Evolutionary conservation across 2,113 vertebrate species (phyloP).

Genomic region (Dicaeum eximium): DNA sequence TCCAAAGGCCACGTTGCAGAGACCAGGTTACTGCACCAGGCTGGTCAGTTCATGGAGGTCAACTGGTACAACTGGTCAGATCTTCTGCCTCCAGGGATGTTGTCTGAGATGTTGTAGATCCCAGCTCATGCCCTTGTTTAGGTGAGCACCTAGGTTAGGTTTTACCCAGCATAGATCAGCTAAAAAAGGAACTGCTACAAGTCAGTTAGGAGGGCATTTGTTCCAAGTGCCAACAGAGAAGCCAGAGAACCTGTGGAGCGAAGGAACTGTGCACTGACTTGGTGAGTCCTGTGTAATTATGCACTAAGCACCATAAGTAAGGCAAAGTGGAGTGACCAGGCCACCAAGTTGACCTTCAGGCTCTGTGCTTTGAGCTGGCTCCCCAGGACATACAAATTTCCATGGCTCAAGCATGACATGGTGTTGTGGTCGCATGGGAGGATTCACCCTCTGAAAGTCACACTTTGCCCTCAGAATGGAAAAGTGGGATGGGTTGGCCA

Average conservation of each 20-base stretch:
- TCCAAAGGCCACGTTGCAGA: rapidly evolving
- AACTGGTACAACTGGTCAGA: background rate
- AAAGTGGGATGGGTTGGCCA: background rate
- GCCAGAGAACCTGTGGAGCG: too few species aligned
- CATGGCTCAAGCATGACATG: background rate
- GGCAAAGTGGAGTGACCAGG: background rate
- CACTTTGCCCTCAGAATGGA: background rate
- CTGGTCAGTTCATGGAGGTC: background rate
- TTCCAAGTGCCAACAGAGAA: background rate
- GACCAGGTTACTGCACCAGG: background rate
- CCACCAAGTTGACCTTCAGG: rapidly evolving
- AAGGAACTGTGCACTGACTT: background rate
- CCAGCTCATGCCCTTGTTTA: background rate
- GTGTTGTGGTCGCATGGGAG: background rate
- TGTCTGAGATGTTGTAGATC: background rate
- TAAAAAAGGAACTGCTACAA: background rate
- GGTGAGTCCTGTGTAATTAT: background rate
- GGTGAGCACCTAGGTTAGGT: background rate
- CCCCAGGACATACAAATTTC: background rate
- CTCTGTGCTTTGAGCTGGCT: background rate
- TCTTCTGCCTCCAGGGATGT: background rate
- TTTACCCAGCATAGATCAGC: background rate
- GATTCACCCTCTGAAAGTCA: background rate
- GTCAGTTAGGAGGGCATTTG: background rate
- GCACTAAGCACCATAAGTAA: background rate